phyloP scores from a whole-genome alignment of 2,113 vertebrate genomes.

The Apodemus sylvaticus region DNA sequence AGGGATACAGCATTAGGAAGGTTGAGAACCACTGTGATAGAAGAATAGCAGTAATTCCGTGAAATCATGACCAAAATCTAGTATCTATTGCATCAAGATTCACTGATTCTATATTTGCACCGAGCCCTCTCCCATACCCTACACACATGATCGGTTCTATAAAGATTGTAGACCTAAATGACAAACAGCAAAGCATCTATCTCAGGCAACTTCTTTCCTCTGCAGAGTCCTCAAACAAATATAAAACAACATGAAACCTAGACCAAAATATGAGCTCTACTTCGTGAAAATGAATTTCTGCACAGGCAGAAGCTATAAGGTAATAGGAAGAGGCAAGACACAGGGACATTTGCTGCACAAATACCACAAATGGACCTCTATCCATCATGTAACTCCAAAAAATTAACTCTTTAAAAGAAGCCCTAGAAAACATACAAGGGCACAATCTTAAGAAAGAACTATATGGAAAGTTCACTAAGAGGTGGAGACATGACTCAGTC shows the following conservation, averaged over 20 bases:
- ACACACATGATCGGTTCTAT: not conserved
- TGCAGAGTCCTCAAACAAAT: not conserved
- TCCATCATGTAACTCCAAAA: no score
- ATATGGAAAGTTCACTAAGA: not conserved
- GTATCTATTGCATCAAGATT: not conserved
- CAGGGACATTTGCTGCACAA: not conserved
- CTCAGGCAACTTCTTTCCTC: not conserved
- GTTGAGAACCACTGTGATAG: not conserved
- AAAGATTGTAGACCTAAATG: not conserved
- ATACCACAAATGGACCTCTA: not conserved
- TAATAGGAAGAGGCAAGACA: not conserved
- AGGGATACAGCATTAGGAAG: not conserved
- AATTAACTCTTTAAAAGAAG: not conserved
- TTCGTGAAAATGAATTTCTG: not conserved
- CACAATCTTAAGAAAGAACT: not conserved
- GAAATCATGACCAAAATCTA: not conserved
- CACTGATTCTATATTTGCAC: no score
- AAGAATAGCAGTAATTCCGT: not conserved
- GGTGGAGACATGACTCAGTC: not conserved
- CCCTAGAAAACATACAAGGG: not conserved
- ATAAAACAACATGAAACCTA: not conserved
- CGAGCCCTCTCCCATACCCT: no score
- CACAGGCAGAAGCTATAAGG: not conserved
- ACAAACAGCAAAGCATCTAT: not conserved
- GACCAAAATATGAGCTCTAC: not conserved